Evolutionary conservation across 1,140 invertebrate genomes (phyloP).

Genomic region (Pseudachorutes palmiensis): DNA sequence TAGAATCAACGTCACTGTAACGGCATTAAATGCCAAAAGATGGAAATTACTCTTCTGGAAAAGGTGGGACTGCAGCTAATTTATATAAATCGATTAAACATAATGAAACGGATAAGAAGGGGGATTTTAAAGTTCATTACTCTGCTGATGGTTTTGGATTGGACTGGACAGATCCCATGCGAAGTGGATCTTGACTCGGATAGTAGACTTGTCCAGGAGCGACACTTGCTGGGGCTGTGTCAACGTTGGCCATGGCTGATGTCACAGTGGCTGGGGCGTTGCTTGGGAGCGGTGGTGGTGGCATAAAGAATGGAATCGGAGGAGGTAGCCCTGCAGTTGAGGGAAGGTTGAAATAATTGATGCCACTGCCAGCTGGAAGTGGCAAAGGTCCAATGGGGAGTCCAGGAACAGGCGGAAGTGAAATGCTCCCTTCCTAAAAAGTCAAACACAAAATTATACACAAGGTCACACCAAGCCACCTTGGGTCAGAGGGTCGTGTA

Average conservation of each 20-base stretch:
- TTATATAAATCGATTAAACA: too few species aligned
- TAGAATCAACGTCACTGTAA: too few species aligned
- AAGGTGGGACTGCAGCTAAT: too few species aligned
- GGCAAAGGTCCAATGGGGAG: slow-evolving; percentile 50
- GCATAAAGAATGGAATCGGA: slow-evolving; percentile 31
- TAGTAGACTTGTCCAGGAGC: slow-evolving; percentile 60
- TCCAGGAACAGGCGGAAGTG: slow-evolving; percentile 78
- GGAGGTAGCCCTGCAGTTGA: slow-evolving; percentile 17
- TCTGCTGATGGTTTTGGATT: slow-evolving; percentile 21
- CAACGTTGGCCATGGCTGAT: not conserved
- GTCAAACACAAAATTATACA: slow-evolving; percentile 11
- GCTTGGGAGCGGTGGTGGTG: slow-evolving; percentile 26
- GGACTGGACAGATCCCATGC: slow-evolving; percentile 62
- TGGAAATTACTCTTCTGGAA: too few species aligned
- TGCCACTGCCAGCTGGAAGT: slow-evolving; percentile 37
- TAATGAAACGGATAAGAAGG: too few species aligned
- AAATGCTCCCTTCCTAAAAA: slow-evolving; percentile 40
- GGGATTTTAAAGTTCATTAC: too few species aligned
- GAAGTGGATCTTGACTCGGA: slow-evolving; percentile 85
- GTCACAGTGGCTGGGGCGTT: slow-evolving; percentile 9
- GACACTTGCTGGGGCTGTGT: not conserved
- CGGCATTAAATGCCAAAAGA: too few species aligned
- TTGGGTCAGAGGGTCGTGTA: too few species aligned
- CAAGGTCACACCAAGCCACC: too few species aligned
- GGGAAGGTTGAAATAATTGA: slow-evolving; percentile 35